Base-by-base conservation (phyloP, 1,140 invertebrate genomes). In the Zaprionus nigranus region DNA sequence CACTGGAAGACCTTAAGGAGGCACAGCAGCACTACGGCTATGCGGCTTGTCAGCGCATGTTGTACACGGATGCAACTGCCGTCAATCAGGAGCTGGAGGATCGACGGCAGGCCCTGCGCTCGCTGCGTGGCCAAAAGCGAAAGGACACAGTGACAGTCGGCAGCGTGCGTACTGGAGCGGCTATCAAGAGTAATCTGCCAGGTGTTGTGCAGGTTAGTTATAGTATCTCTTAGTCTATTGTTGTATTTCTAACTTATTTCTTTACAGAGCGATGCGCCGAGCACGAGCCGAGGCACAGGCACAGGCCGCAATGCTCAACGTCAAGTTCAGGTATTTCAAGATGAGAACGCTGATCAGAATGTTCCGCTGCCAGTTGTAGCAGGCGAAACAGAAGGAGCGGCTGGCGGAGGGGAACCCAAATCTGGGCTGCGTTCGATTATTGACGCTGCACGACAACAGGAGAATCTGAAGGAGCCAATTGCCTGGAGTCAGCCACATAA, bases 21-120 rank as follows among this genome's bases (percentile, higher is more conserved):
- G 96, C 96, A 9, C 96, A 97, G 84, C 93, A 96, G 94, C 93
- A 96, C 93, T 94, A 96, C 69, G 95, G 93, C 92, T 94, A 93
- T 83, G 95, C 93, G 93, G 94, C 93, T 90, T 95, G 93, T 80
- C 95, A 94, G 92, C 93, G 93, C 72, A 93, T 94, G 90, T 83
- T 94, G 51, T 95, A 94, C 93, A 94, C 92, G 93, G 95, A 92
- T 87, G 94, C 93, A 92, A 92, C 94, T 92, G 82, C 93, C 81
- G 71, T 94, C 93, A 81, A 91, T 92, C 75, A 94, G 94, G 43
- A 93, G 63, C 93, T 95, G 2, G 95, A 96, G 84, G 95, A 95
- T 75, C 94, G 96, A 68, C 94, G 95, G 78, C 53, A 82, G 30
- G 96, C 96, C 17, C 93, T 97, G 69, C 96, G 95, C 70, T 96